These are phyloP conservation scores for Myotis davidii DNA, from an alignment of 2,113 vertebrate species.

Conservation along the genomic window DNA sequence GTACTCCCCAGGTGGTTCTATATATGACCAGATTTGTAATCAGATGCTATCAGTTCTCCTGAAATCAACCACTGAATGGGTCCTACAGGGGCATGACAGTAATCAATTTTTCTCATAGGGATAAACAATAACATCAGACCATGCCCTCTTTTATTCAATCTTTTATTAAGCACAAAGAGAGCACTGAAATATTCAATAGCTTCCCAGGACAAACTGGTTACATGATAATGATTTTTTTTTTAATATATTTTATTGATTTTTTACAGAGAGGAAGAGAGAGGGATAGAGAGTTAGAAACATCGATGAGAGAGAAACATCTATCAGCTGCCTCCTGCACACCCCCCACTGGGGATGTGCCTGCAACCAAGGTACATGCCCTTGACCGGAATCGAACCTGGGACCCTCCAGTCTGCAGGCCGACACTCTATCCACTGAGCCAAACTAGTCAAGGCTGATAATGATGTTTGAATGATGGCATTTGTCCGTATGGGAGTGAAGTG, in stretches of 20 bases:
- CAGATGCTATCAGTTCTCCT: conserved; percentile 54
- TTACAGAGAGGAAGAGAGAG: too few species aligned
- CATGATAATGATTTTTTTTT: neutral
- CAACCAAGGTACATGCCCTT: too few species aligned
- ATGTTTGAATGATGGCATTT: conserved; percentile 48
- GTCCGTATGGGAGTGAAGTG: conserved; percentile 47
- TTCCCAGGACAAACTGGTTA: conserved; percentile 46
- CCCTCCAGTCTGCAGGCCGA: too few species aligned
- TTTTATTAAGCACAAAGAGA: conserved; percentile 62
- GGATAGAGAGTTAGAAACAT: too few species aligned
- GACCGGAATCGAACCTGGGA: too few species aligned
- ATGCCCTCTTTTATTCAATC: conserved; percentile 9
- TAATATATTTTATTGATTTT: too few species aligned
- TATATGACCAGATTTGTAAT: conserved; percentile 8
- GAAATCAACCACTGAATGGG: conserved; percentile 51
- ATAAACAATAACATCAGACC: conserved; percentile 19
- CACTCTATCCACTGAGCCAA: too few species aligned
- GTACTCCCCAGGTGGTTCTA: neutral
- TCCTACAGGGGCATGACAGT: neutral
- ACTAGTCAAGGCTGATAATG: too few species aligned
- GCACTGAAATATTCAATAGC: conserved; percentile 21
- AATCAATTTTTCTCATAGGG: conserved; percentile 49
- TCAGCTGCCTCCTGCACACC: too few species aligned
- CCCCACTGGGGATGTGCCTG: too few species aligned
- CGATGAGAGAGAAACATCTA: too few species aligned